Base-by-base conservation (phyloP, 2,888 invertebrate genomes). In the Pandemis cinnamomeana region DNA sequence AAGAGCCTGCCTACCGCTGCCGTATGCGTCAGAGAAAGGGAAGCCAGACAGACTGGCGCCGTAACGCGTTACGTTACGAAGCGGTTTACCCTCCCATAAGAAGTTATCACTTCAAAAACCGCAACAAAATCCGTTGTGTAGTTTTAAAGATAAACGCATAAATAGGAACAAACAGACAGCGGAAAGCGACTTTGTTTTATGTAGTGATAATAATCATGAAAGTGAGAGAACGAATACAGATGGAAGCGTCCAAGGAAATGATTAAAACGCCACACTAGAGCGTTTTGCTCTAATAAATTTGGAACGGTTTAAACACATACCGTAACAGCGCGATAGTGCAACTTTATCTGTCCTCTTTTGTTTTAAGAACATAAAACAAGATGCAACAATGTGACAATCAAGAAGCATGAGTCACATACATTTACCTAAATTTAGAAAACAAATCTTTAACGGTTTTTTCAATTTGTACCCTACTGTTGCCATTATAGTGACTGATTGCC, bases 271-370 rank as follows among this genome's bases (percentile, higher is more conserved):
- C 5, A 27, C 58, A 20, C 27, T 3, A n/a, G 58, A 58, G 27
- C 58, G 58, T 58, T 58, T 58, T 75, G 79, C 78, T 78, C 79
- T 78, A 71, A 63, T 79, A 75, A 77, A 70, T 76, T 75, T 71
- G 27, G 72, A 76, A 77, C 74, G 71, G 69, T 71, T 60, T 20
- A 44, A 67, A 67, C 53, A 46, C 13, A 63, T 76, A 69, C 53
- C 71, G 48, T 68, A 60, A 71, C 72, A 51, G 60, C 71, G 66
- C 71, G 48, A 67, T 66, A 64, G 36, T 48, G 27, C 13, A 36
- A 64, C 48, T 7, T n/a, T 72, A 68, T 67, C 77, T 75, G 61
- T 64, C 27, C 46, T 27, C 64, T 64, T 64, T 27, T 27, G 7
- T 27, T 51, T 36, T 20, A 11, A 4, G 13, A 15, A 20, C 42